Base-by-base conservation (phyloP, 2,888 invertebrate species). In the Trypoxylon attenuatum region DNA sequence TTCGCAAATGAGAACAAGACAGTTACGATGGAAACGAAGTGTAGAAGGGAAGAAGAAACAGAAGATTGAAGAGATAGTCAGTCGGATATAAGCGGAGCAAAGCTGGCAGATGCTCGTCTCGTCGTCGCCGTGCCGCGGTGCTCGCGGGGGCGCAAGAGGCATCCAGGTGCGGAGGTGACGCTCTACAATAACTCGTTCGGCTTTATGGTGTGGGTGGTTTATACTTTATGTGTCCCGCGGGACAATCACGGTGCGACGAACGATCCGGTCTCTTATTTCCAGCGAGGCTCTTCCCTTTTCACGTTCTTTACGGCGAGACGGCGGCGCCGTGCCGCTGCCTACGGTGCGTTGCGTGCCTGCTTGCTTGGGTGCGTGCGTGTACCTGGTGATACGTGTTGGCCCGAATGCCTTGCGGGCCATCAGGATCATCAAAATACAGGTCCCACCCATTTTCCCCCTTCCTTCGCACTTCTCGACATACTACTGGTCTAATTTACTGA, bases 181-280 rank as follows among this genome's bases (percentile, higher is more conserved):
- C 76, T 76, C 76, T 75, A 77, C 80, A 78, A 83, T 83, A 85
- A 82, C 80, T 83, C 80, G 73, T 77, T 76, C 74, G 74, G 82
- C 78, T 82, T 83, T 81, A 81, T 84, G 83, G 78, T 77, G 84
- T 82, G 82, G 84, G 83, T 83, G 83, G 84, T 79, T 83, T 80
- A 79, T 82, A 79, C 72, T 80, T 79, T 81, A 83, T 78, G 78
- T 64, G 76, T 73, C 71, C 76, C 77, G 74, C 72, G 74, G 77
- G 76, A 82, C 80, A 78, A 83, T 82, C 82, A 73, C 73, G 73
- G 49, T 69, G 57, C 63, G 69, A 62, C 64, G 68, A 67, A 76
- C 79, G 76, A 78, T 80, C 78, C 76, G 71, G 73, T 73, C 78
- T 81, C 78, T 82, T 78, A 80, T 82, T 82, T 78, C 77, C 67